Evolutionary conservation across 2,113 vertebrate species (phyloP).

Genomic region (Morone saxatilis): DNA sequence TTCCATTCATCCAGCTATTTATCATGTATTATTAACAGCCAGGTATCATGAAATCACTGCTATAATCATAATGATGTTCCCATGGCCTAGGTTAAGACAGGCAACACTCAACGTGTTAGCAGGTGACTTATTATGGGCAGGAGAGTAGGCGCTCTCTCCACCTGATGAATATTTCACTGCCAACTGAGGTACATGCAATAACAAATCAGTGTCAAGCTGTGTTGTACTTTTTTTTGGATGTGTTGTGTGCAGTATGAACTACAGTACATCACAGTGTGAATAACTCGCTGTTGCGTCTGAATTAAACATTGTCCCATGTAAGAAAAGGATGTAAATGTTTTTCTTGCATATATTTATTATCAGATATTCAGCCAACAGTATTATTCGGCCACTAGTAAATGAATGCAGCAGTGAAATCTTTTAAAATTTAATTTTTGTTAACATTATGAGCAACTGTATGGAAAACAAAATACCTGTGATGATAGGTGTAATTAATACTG

Average conservation of each 20-base stretch:
- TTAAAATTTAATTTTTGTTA: conserved; percentile 8
- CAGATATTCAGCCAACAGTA: neutral
- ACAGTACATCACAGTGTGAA: neutral
- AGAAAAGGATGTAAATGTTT: neutral
- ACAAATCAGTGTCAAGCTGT: conserved; percentile 64
- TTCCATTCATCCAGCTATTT: conserved; percentile 78
- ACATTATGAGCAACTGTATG: neutral
- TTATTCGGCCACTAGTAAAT: conserved; percentile 19
- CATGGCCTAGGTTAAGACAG: conserved; percentile 64
- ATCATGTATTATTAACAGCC: conserved; percentile 78
- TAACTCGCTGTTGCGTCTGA: conserved; percentile 10
- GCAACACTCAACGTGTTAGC: conserved; percentile 59
- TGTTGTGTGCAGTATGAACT: neutral
- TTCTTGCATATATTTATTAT: neutral
- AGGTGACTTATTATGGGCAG: conserved; percentile 64
- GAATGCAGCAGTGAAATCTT: conserved; percentile 19
- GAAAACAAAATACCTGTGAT: conserved; percentile 17
- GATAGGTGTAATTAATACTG: conserved; percentile 19
- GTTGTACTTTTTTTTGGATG: conserved; percentile 23
- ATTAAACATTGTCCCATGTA: neutral
- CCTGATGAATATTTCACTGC: conserved; percentile 63
- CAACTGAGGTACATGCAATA: conserved; percentile 48
- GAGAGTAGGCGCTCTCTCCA: conserved; percentile 25
- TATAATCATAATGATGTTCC: conserved; percentile 71
- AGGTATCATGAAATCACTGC: conserved; percentile 69